Base-by-base conservation (phyloP, 2,797 vertebrate genomes). In the Megaceryle alcyon region DNA sequence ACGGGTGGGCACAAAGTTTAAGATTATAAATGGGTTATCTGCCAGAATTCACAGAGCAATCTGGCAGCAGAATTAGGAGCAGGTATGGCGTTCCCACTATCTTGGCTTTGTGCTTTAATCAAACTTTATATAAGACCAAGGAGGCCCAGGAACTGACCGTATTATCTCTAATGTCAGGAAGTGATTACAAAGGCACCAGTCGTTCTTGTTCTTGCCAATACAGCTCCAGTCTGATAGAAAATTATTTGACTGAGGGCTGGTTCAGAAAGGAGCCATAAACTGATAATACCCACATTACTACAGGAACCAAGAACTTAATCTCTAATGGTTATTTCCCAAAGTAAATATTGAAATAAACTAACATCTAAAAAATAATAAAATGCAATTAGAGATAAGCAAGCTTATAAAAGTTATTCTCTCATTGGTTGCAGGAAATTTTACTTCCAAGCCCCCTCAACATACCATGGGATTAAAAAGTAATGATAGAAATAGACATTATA, bases 251-350 rank as follows among this genome's bases (percentile, higher is more conserved):
- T 59, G 81, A 90, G 53, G 71, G 78, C 68, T 93, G 81, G 65
- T 82, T 93, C 90, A 5, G 88, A 95, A 95, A 87, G 68, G 44
- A 95, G 71, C 68, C 86, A 93, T 94, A 92, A 96, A 96, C 68
- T 92, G 92, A 95, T 92, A 97, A 96, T 81, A 78, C 14, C 64
- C 88, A 87, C 81, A 80, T 95, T 91, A 92, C 92, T 93, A 89
- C 92, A 97, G 94, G 94, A 97, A 96, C 86, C 41, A 94, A 95
- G 93, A 95, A 89, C 83, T 54, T 96, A 95, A 97, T 97, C 96
- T 94, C 90, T 80, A 81, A 88, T 94, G 57, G 54, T 95, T 96
- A 93, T 96, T 96, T 95, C 92, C 93, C 86, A 94, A 86, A 80
- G 93, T 71, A 95, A 97, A 96, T 95, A 96, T 95, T 97, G 94